These are phyloP conservation scores for Lycocorax pyrrhopterus DNA, from an alignment of 2,113 vertebrate genomes.

Conservation along the genomic window DNA sequence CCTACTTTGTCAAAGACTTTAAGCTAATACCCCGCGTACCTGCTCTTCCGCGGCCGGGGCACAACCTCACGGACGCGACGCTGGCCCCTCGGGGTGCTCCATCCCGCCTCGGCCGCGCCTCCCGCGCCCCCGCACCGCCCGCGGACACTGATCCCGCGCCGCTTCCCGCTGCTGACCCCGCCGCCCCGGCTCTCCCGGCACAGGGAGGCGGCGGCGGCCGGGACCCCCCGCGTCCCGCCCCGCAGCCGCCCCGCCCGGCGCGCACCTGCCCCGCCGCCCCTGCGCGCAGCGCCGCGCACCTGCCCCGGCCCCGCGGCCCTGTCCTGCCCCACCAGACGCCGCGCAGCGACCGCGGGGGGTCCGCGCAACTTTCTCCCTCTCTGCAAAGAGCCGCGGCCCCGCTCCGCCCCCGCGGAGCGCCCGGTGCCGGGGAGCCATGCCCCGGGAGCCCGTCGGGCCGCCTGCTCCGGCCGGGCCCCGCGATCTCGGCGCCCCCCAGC, in stretches of 20 bases:
- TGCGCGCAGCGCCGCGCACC: too few species aligned
- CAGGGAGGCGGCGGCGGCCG: not conserved
- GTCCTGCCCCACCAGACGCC: too few species aligned
- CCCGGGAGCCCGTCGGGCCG: not conserved
- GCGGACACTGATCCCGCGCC: not conserved
- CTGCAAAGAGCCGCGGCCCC: too few species aligned
- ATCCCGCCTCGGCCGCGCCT: not conserved
- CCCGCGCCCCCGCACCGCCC: not conserved
- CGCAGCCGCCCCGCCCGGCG: not conserved
- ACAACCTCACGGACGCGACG: not conserved
- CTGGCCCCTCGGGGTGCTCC: not conserved
- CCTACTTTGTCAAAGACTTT: not conserved
- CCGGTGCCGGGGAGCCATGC: not conserved
- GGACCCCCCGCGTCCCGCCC: not conserved
- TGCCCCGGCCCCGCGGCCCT: too few species aligned
- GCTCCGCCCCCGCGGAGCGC: not conserved
- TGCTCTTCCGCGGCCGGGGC: not conserved
- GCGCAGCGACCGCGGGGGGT: too few species aligned
- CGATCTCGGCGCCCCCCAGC: not conserved
- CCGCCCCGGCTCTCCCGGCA: not conserved
- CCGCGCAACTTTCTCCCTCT: too few species aligned
- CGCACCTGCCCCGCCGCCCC: too few species aligned
- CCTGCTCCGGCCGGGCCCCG: not conserved
- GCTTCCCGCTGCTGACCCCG: not conserved
- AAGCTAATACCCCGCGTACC: not conserved